Conservation (phyloP, 2,888 invertebrate species). For the Erebia aethiops region DNA sequence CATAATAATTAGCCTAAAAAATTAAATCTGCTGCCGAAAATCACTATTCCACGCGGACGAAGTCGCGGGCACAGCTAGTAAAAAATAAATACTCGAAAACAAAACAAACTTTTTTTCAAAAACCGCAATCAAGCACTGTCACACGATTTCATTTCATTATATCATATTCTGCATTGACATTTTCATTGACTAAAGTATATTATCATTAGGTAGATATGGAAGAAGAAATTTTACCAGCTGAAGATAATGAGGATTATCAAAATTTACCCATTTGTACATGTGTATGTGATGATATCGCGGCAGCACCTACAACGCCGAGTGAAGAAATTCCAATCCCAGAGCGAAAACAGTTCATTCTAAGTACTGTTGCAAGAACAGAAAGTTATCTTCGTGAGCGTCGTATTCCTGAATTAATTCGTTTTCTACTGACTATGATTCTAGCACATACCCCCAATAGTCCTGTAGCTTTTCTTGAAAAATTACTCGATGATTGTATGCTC, state of each 20-base stretch:
- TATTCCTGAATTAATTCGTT: conserved; percentile 69
- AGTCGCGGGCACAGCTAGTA: too few relatives aligned
- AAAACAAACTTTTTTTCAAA: too few relatives aligned
- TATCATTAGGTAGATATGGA: conserved; percentile 37
- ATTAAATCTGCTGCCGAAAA: too few relatives aligned
- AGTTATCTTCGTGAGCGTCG: conserved; percentile 65
- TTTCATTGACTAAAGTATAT: too few relatives aligned
- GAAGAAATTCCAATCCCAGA: conserved; percentile 48
- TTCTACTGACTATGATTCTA: conserved; percentile 64
- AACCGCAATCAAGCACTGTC: too few relatives aligned
- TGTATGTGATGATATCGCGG: conserved; percentile 46
- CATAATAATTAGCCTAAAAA: too few relatives aligned
- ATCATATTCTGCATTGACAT: too few relatives aligned
- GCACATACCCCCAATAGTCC: conserved; percentile 55
- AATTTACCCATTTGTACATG: conserved; percentile 55
- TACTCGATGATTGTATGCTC: conserved; percentile 70
- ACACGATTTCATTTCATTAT: too few relatives aligned
- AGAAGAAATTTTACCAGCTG: conserved; percentile 40
- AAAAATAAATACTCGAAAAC: too few relatives aligned
- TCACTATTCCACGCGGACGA: too few relatives aligned
- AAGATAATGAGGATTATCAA: conserved; percentile 19
- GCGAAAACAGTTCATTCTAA: conserved; percentile 57
- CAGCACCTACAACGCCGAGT: conserved; percentile 34
- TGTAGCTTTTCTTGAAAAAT: conserved; percentile 53
- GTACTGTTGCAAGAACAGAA: conserved; percentile 61